Base-by-base conservation (phyloP, 2,888 invertebrate genomes). In the Diarsia mendica region DNA sequence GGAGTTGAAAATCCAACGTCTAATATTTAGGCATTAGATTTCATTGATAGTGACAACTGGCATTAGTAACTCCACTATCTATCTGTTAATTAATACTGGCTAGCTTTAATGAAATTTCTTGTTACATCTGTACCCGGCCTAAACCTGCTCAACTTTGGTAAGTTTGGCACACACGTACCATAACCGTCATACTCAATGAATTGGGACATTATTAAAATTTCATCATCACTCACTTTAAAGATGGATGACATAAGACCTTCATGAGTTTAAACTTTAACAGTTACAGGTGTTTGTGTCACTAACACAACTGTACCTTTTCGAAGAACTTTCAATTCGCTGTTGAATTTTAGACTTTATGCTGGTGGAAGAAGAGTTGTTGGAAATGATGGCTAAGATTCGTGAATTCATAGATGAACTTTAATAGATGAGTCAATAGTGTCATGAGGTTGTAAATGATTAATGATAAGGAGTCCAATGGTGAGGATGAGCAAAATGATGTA, bases 231-330 rank as follows among this genome's bases (percentile, higher is more conserved):
- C 33, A 66, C 44, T 64, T 55, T 66, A 18, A 9, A 53, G 44
- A 66, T 53, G 5, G 58, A 76, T 73, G 80, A 79, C 72, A 63
- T 46, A 67, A 75, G 44, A 48, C 64, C 60, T 73, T 73, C 72
- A 83, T 49, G 64, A 55, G 0, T 73, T 69, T 8, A 46, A 15
- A 73, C 66, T 49, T 67, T 39, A 74, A 77, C 80, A 80, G 72
- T 28, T 72, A 80, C 80, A 84, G 74, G 77, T 77, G 72, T 84
- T 65, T 9, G 20, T 63, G 15, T 72, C 64, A 70, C 61, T 72
- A 61, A 53, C 49, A 49, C 28, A 72, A 67, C 39, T 51, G 11
- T 53, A 60, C 20, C 46, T 65, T 53, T 63, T 66, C 44, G 8
- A 65, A 53, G 2, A 53, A 51, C 5, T 4, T 46, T 2, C 0